Conservation (phyloP, 2,113 vertebrate genomes). For the Jaculus jaculus region DNA sequence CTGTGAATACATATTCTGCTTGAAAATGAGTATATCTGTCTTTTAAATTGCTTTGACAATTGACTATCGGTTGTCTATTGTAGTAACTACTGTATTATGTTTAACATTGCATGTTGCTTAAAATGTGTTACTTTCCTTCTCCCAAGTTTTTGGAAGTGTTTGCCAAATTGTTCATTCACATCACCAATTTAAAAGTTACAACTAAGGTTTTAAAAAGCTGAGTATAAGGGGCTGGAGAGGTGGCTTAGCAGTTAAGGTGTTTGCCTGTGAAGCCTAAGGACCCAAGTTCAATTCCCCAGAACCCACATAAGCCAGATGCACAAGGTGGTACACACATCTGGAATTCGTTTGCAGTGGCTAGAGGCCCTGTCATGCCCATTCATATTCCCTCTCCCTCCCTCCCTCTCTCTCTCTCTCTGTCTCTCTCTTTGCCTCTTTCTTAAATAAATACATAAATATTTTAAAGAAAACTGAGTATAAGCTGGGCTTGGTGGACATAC, state of each 20-base stretch:
- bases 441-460: too few relatives aligned
- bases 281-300: too few relatives aligned
- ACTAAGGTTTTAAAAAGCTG: not conserved
- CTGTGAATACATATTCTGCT: not conserved
- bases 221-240: not conserved
- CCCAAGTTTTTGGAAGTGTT: slow-evolving; percentile 1
- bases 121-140: not conserved
- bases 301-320: too few relatives aligned
- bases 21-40: not conserved
- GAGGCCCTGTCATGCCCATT: too few relatives aligned
- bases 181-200: slow-evolving; percentile 37
- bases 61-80: not conserved
- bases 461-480: too few relatives aligned
- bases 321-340: too few relatives aligned
- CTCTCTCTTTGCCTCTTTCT: too few relatives aligned
- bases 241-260: not conserved
- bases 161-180: slow-evolving; percentile 24
- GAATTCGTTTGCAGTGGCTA: too few relatives aligned
- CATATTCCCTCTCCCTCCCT: too few relatives aligned
- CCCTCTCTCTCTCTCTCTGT: too few relatives aligned
- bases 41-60: not conserved
- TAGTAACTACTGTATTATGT: not conserved
- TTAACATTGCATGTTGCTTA: not conserved
- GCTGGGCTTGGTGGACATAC: too few relatives aligned
- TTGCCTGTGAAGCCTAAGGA: too few relatives aligned